Conservation (phyloP, 2,888 invertebrate species). For the Notodonta ziczac region DNA sequence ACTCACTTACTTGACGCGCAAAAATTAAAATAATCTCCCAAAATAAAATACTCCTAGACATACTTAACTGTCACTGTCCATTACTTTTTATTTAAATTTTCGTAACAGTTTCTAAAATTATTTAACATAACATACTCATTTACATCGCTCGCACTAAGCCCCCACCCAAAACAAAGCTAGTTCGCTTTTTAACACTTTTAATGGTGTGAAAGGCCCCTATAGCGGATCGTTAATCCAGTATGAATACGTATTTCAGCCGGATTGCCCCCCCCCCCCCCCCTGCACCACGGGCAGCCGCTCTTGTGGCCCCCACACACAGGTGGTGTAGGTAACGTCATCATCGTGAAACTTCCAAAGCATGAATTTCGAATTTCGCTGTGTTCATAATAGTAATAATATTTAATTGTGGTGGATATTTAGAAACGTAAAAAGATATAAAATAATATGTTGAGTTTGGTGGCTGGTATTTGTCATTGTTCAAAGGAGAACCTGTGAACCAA, state of each 20-base stretch:
- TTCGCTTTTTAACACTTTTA: slow-evolving; percentile 71
- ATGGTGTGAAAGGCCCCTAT: slow-evolving; percentile 67
- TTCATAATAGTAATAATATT: too few relatives aligned
- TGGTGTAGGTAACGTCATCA: slow-evolving; percentile 33
- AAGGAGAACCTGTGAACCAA: too few relatives aligned
- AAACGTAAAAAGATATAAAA: too few relatives aligned
- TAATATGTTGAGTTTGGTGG: too few relatives aligned
- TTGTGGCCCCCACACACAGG: slow-evolving; percentile 13
- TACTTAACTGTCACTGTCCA: too few relatives aligned
- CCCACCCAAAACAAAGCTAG: slow-evolving; percentile 36
- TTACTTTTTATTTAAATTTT: too few relatives aligned
- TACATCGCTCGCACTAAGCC: slow-evolving; percentile 28
- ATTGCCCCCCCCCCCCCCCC: slow-evolving; percentile 13
- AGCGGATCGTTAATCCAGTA: slow-evolving; percentile 64
- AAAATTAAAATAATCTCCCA: too few relatives aligned
- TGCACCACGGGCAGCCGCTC: neutral
- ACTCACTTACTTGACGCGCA: too few relatives aligned
- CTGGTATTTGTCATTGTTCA: too few relatives aligned
- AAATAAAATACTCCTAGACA: too few relatives aligned
- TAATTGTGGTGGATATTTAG: too few relatives aligned
- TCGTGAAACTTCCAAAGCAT: slow-evolving; percentile 19
- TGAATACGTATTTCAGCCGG: slow-evolving; percentile 51
- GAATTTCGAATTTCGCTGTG: neutral
- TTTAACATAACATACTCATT: neutral
- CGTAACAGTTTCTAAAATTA: too few relatives aligned